phyloP scores from a whole-genome alignment of 1,140 invertebrate species.

The Callitettix versicolor region DNA sequence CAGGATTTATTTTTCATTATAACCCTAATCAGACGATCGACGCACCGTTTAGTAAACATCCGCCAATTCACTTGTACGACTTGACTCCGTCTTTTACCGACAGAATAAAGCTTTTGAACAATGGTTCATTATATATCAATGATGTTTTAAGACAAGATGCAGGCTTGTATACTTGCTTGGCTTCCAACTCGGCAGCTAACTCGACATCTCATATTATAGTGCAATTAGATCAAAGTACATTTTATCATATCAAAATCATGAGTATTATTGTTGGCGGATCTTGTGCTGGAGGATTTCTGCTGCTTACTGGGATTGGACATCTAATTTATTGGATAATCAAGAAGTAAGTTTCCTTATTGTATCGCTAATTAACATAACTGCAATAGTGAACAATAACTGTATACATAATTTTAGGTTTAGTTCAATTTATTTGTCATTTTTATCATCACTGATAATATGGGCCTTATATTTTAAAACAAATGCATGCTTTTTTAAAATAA shows the following conservation, averaged over 20 bases:
- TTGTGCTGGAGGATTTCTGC: conserved; percentile 66
- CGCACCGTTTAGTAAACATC: conserved; percentile 52
- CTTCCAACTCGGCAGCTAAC: conserved; percentile 71
- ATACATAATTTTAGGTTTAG: no score
- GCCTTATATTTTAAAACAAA: no score
- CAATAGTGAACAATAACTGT: no score
- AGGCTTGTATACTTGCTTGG: conserved; percentile 80
- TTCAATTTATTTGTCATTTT: no score
- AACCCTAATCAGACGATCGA: conserved; percentile 53
- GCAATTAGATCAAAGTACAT: conserved; percentile 68
- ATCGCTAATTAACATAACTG: no score
- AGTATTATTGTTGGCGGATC: conserved; percentile 72
- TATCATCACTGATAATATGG: no score
- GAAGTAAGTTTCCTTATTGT: conserved; percentile 46
- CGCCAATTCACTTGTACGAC: conserved; percentile 43
- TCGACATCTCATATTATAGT: conserved; percentile 57
- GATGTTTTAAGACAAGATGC: conserved; percentile 61
- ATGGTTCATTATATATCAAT: conserved; percentile 55
- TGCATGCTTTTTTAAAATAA: no score
- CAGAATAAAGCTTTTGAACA: conserved; percentile 41
- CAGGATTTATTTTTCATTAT: conserved; percentile 54
- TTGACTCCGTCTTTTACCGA: conserved; percentile 31
- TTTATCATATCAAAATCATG: conserved; percentile 69
- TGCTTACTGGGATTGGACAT: conserved; percentile 65
- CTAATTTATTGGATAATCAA: conserved; percentile 55